Evolutionary conservation across 1,140 invertebrate species (phyloP).

Genomic region (Apis laboriosa): DNA sequence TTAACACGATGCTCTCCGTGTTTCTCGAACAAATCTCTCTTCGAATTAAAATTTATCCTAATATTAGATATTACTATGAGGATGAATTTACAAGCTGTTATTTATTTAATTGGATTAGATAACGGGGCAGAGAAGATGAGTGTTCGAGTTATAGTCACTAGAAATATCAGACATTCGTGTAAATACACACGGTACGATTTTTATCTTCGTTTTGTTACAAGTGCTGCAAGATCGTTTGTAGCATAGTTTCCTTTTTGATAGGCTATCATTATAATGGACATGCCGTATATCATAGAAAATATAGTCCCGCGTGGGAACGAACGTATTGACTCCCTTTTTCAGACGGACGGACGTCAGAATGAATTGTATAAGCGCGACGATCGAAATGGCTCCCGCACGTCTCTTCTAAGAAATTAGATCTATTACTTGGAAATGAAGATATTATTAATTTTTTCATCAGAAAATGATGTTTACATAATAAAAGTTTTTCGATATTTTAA

Average conservation of each 20-base stretch:
- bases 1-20: slow-evolving; percentile 4
- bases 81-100: neutral
- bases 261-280: slow-evolving; percentile 35
- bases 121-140: slow-evolving; percentile 32
- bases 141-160: slow-evolving; percentile 26
- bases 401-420: too few species aligned
- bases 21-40: neutral
- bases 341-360: neutral
- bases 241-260: neutral
- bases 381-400: slow-evolving; percentile 4
- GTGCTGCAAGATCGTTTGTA: slow-evolving; percentile 8
- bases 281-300: slow-evolving; percentile 20
- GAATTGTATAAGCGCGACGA: slow-evolving; percentile 31
- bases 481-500: too few species aligned
- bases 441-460: too few species aligned
- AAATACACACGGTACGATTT: slow-evolving; percentile 12
- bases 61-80: too few species aligned
- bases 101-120: slow-evolving; percentile 46
- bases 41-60: too few species aligned
- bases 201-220: slow-evolving; percentile 31
- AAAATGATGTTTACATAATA: too few species aligned
- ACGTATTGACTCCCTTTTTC: neutral
- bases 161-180: slow-evolving; percentile 11
- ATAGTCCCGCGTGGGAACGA: slow-evolving; percentile 15
- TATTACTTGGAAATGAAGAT: too few species aligned